These are phyloP conservation scores for Euthynnus affinis DNA, from an alignment of 2,797 vertebrate genomes.

Conservation along the genomic window DNA sequence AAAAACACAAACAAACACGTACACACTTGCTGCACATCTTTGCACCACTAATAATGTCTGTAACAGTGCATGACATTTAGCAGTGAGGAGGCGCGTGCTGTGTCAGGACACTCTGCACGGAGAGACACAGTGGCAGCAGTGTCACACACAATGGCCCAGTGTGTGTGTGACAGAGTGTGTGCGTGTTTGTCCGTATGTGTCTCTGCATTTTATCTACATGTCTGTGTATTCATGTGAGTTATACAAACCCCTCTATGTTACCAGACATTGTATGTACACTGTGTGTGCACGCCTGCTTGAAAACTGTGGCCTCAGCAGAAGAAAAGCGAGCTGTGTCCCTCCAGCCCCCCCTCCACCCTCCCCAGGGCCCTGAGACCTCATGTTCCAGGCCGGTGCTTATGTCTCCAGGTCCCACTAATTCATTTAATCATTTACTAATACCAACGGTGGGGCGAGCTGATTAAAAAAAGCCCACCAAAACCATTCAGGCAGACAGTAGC, in stretches of 20 bases:
- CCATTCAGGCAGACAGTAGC: slow-evolving; percentile 26
- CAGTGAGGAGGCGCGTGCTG: slow-evolving; percentile 65
- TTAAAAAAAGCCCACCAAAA: slow-evolving; percentile 56
- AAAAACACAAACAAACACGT: neutral
- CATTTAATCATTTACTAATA: slow-evolving; percentile 70
- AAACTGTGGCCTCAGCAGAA: slow-evolving; percentile 37
- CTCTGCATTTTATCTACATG: slow-evolving; percentile 49
- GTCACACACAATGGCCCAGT: slow-evolving; percentile 71
- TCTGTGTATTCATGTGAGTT: slow-evolving; percentile 36
- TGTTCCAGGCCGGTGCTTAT: slow-evolving; percentile 50
- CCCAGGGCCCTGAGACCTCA: slow-evolving; percentile 15
- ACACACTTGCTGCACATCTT: slow-evolving; percentile 16
- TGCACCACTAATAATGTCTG: slow-evolving; percentile 41
- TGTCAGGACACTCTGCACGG: slow-evolving; percentile 58
- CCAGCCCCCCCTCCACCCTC: neutral
- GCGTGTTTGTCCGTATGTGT: slow-evolving; percentile 27
- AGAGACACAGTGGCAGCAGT: slow-evolving; percentile 72
- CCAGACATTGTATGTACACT: slow-evolving; percentile 41
- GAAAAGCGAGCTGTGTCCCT: slow-evolving; percentile 15
- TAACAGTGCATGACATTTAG: slow-evolving; percentile 67
- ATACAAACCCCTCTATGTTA: slow-evolving; percentile 48
- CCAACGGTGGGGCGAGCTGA: slow-evolving; percentile 57
- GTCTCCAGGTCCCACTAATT: slow-evolving; percentile 63
- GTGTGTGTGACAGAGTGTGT: slow-evolving; percentile 46
- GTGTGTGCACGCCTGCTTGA: slow-evolving; percentile 48